These are phyloP conservation scores for Taeniopygia guttata DNA, from an alignment of 2,797 vertebrate genomes.

Conservation along the genomic window DNA sequence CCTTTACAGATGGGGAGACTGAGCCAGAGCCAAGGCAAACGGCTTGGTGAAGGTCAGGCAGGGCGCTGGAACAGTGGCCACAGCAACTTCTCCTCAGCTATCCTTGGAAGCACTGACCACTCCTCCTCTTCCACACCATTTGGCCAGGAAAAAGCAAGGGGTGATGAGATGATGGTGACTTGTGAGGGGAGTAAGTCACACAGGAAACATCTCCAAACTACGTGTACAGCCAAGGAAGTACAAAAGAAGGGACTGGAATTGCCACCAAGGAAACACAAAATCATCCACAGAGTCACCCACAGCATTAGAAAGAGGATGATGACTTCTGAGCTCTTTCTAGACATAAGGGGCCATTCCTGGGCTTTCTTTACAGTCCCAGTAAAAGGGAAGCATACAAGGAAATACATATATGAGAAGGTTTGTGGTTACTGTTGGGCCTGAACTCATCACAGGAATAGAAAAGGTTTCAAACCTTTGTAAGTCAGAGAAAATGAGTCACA, in stretches of 20 bases:
- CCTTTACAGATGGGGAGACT: slow-evolving; percentile 36
- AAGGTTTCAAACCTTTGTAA: not conserved
- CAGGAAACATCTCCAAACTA: not conserved
- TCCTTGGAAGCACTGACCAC: not conserved
- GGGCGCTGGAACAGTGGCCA: not conserved
- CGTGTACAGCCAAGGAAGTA: not conserved
- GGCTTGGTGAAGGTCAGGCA: slow-evolving; percentile 40
- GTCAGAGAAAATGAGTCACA: not conserved
- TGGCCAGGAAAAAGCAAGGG: not conserved
- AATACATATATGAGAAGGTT: not conserved
- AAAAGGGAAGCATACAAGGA: not conserved
- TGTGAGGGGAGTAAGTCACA: not conserved
- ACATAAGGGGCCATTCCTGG: not conserved
- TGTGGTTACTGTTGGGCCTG: not conserved
- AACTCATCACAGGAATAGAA: not conserved
- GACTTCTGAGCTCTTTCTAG: not conserved
- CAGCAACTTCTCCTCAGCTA: not conserved
- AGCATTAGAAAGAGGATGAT: not conserved
- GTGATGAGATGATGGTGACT: not conserved
- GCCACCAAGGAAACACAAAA: not conserved
- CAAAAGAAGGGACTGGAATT: not conserved
- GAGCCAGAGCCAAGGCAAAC: slow-evolving; percentile 51
- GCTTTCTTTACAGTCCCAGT: not conserved
- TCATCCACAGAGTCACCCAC: not conserved
- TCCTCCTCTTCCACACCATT: not conserved